Evolutionary conservation across 2,797 vertebrate genomes (phyloP).

Genomic region (Sebastes steindachneri): DNA sequence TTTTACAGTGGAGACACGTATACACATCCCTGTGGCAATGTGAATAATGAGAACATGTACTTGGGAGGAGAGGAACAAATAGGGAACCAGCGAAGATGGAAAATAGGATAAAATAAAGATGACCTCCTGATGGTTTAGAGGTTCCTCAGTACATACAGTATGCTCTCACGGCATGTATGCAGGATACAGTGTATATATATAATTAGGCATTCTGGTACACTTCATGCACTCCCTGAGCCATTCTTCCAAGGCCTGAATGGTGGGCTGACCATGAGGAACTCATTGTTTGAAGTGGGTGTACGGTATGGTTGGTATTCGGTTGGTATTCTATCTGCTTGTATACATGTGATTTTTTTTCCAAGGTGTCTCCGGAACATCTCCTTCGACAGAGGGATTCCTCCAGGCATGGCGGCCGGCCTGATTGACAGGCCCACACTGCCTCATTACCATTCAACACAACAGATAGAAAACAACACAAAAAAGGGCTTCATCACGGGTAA

Average conservation of each 20-base stretch:
- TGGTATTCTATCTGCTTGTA: background rate
- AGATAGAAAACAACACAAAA: conserved; percentile 11
- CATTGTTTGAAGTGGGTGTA: background rate
- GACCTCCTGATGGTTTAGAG: conserved; percentile 46
- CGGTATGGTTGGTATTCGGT: background rate
- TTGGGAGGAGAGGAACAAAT: conserved; percentile 60
- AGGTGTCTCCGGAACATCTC: background rate
- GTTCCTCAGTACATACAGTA: background rate
- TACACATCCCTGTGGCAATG: conserved; percentile 55
- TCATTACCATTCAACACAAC: conserved; percentile 37
- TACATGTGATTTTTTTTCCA: background rate
- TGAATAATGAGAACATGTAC: conserved; percentile 68
- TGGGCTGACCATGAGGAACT: background rate
- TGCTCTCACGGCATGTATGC: conserved; percentile 3
- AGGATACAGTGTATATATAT: background rate
- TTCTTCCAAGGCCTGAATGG: background rate
- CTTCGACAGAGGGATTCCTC: background rate
- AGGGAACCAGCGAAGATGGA: conserved; percentile 38
- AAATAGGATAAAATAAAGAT: conserved; percentile 62
- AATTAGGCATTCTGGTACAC: background rate
- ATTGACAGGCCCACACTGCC: conserved; percentile 17
- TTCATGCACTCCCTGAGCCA: background rate
- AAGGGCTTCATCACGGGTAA: conserved; percentile 31
- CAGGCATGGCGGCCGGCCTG: background rate
- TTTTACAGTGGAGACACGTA: conserved; percentile 57